Evolutionary conservation across 2,888 invertebrate species (phyloP), one percentile per base, ranked within the genome.

Genomic region (Cheilosia soror): DNA sequence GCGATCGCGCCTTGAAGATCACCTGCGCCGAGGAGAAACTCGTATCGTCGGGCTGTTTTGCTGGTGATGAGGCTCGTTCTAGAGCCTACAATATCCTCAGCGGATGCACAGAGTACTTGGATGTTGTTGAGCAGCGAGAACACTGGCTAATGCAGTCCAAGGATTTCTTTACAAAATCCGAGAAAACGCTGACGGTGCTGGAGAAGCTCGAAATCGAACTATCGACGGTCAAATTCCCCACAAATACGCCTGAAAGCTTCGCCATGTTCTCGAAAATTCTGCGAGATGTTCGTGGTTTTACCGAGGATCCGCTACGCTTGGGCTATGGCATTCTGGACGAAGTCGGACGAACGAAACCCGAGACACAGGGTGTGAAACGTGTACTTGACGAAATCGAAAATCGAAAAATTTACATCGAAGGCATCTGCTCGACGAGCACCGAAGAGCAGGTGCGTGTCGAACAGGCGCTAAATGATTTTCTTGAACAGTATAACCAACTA

Each of bases 11-110:
- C 6, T 92, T 97, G 65, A 96, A 95, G 91, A 95, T 96, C 88
- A 95, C 96, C 27, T 95, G 95, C 89, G 95, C 96, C 47, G 96
- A 96, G 15, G 96, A 97, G 91, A 95, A 95, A 89, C 93, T 97
- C 77, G 94, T 95, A 55, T 93, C 94, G 27, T 94, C 95, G 3
- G 96, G 95, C 37, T 95, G 95, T 89, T 95, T 95, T 88, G 95
- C 95, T 27, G 95, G 95, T 3, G 95, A 95, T 88, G 94, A 95
- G 89, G 95, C 95, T 1, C 95, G 94, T 66, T 93, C 94, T 62
- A 94, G 95, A 88, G 94, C 96, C 4, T 96, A 96, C 89, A 93
- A 93, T 49, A 93, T 96, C 60, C 93, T 96, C 31, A 94, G 95
- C 77, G 92, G 93, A 4, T 95, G 95, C 27, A 94, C 95, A 29